Base-by-base conservation (phyloP, 2,888 invertebrate genomes). In the Cenopis cana region DNA sequence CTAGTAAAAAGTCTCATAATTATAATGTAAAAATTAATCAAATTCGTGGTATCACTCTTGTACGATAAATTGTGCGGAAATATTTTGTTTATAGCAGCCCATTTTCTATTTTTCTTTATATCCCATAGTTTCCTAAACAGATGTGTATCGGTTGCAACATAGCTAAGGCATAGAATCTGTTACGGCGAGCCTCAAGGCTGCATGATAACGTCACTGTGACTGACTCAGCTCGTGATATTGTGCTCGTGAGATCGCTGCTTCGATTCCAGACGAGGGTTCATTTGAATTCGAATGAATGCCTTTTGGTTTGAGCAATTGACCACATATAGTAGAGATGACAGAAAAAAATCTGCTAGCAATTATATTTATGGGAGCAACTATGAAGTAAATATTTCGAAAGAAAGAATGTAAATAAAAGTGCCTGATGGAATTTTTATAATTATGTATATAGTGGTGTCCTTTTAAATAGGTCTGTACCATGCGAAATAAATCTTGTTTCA, bases 221-320 rank as follows among this genome's bases (percentile, higher is more conserved):
- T 57, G 69, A 70, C 68, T 73, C 52, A 54, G 52, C 61, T 65
- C 67, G 68, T 61, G 69, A 64, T 72, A 68, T 29, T 50, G 67
- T 29, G 46, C 74, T 79, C 80, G 81, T 80, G 81, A 81, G 79
- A 79, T 81, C 60, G 71, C 52, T 56, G 72, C 74, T 76, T 69
- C 64, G 79, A 76, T 79, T 76, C 61, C 36, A 60, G 6, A 10
- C 64, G 74, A 73, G 73, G 72, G 72, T 14, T 24, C 11, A 59
- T 24, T 12, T 62, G 33, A 46, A 68, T 74, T 73, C 68, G 55
- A 65, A 65, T 62, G 65, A 65, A 73, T 69, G 55, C 33, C 59
- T 11, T 60, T 60, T 24, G 60, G 41, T 41, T 10, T 59, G 5
- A n/a, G n/a, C 24, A 29, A n/a, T 46, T 46, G 10, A 46, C 3